Evolutionary conservation across 2,797 vertebrate species (phyloP).

Genomic region (Poecilia picta): DNA sequence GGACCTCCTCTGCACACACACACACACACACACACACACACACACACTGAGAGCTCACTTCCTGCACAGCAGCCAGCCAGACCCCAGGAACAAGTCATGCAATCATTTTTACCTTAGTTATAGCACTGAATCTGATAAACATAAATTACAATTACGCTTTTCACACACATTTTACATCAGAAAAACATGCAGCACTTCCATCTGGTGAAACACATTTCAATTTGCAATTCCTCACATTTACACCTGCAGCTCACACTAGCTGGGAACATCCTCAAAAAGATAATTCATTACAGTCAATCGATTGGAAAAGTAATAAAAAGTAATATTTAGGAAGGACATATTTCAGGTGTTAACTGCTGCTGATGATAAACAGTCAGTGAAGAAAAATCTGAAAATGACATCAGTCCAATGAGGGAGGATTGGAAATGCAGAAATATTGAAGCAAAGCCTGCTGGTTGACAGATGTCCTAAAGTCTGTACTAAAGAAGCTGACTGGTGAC

Average conservation of each 20-base stretch:
- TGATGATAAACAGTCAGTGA: background rate
- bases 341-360: background rate
- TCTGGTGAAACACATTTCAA: slow-evolving; percentile 3
- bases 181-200: background rate
- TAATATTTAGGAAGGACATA: background rate
- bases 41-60: slow-evolving; percentile 2
- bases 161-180: background rate
- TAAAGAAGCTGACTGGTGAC: background rate
- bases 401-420: background rate
- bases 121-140: background rate
- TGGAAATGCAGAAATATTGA: background rate
- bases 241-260: background rate
- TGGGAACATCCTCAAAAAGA: background rate
- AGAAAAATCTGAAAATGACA: background rate
- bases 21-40: background rate
- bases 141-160: background rate
- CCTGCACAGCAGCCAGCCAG: slow-evolving; percentile 49
- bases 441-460: background rate
- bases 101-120: background rate
- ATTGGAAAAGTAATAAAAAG: background rate
- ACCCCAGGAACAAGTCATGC: slow-evolving; percentile 9
- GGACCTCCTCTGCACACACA: background rate
- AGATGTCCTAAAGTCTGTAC: background rate
- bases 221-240: slow-evolving; percentile 1
- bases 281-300: background rate